Base-by-base conservation (phyloP, 2,888 invertebrate genomes). In the Tachystola acroxantha region DNA sequence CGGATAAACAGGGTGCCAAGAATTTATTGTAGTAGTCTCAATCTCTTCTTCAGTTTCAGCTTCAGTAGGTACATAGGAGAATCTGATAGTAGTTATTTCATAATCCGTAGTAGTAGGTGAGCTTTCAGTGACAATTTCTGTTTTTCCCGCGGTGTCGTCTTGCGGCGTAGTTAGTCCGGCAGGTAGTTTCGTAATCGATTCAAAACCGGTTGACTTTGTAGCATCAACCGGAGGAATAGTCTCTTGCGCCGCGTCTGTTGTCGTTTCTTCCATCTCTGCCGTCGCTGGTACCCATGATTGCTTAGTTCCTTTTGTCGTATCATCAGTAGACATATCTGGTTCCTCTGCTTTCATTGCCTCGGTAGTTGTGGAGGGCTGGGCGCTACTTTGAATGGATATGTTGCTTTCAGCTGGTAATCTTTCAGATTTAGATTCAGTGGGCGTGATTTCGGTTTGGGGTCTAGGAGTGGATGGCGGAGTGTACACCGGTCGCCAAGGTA, bases 171-270 rank as follows among this genome's bases (percentile, higher is more conserved):
- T 87, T 29, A 86, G 50, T 36, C 65, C 72, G 32, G 75, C 64
- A 40, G 85, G 81, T 37, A 87, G 50, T 69, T 87, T 88, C 36
- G 87, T 86, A 45, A 86, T 86, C 42, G 87, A 87, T 76, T 87
- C 85, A 57, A 85, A 86, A 59, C 78, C 72, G 50, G 66, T 81
- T 67, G 72, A 68, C 58, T 63, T 79, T 41, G 64, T 64, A 25
- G 57, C 57, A 48, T 75, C 69, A 67, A 71, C 67, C 42, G 66
- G 63, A 48, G 65, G 68, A 65, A 72, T 69, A 58, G 58, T 64
- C 51, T 69, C 57, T 43, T 57, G 55, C 41, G 54, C 51, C 37
- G 48, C 59, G 45, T 51, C 53, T 10, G 61, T 59, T 32, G 63
- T 66, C 20, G 56, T 53, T 45, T 58, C 50, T 30, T 68, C 63